Evolutionary conservation across 2,797 vertebrate species (phyloP).

Genomic region (Neopelma chrysocephalum): DNA sequence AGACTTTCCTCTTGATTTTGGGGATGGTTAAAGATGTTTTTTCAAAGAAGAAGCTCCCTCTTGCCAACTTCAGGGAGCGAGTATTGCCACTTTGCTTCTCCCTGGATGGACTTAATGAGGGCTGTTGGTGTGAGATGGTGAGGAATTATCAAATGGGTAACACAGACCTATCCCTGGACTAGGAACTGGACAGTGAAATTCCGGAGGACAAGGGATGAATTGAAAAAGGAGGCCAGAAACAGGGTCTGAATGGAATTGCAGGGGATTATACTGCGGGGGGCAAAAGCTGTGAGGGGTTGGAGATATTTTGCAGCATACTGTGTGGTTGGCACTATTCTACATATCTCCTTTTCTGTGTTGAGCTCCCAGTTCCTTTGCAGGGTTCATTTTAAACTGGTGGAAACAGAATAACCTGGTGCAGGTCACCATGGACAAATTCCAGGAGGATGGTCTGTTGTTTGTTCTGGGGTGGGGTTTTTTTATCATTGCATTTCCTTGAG

Average conservation of each 20-base stretch:
- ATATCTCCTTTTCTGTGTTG: not conserved
- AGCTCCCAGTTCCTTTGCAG: not conserved
- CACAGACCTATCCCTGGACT: not conserved
- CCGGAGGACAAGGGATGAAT: not conserved
- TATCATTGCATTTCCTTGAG: not conserved
- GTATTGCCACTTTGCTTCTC: not conserved
- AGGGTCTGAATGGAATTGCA: not conserved
- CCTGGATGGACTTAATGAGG: not conserved
- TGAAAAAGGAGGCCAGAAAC: not conserved
- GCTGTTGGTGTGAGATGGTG: not conserved
- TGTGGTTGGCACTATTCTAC: not conserved
- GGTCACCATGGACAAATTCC: not conserved
- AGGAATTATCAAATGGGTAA: not conserved
- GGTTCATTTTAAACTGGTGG: not conserved
- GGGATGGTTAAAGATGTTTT: not conserved
- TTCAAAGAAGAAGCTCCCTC: accelerated
- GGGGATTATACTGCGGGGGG: not conserved
- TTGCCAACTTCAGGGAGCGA: not conserved
- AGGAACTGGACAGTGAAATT: not conserved
- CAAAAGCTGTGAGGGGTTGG: not conserved
- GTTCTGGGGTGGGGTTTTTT: not conserved
- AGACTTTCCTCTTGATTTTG: not conserved
- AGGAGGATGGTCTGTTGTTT: not conserved
- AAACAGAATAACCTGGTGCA: not conserved
- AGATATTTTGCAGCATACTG: not conserved